A percentile compares a stretch with the other conserved stretches of the same genome.
Evolutionary conservation across 2,113 vertebrate genomes (phyloP).

Genomic region (Gymnocephalus cernua): DNA sequence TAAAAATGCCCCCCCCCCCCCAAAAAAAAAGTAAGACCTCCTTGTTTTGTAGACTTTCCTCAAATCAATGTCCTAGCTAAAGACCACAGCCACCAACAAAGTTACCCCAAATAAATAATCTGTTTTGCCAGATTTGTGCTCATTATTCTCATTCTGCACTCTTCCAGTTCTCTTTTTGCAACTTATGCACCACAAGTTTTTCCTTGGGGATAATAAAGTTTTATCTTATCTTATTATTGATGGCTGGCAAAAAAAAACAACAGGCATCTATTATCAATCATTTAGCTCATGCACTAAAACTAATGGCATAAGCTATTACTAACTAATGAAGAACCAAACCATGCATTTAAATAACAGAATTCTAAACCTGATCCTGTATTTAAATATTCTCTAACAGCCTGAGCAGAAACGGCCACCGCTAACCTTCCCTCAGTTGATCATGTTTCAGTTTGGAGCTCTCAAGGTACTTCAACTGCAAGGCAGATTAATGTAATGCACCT

Average conservation of each 20-base stretch:
- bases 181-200: too few species aligned
- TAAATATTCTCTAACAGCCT: background rate
- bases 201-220: too few species aligned
- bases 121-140: background rate
- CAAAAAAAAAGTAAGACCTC: background rate
- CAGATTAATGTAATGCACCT: constrained; percentile 15
- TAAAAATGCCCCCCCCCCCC: too few species aligned
- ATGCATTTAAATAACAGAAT: background rate
- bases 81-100: background rate
- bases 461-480: background rate
- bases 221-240: background rate
- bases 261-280: background rate
- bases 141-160: background rate
- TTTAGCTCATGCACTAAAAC: background rate
- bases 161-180: too few species aligned
- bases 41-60: background rate
- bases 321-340: background rate
- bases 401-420: background rate
- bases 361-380: background rate
- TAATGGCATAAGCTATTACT: constrained; percentile 3
- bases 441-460: constrained; percentile 1
- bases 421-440: background rate
- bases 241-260: background rate
- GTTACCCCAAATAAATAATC: background rate
- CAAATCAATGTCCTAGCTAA: background rate